Percentiles rank a stretch among this genome's conserved stretches.
Conservation (phyloP, 2,797 vertebrate genomes). For the Xiphophorus birchmanni region DNA sequence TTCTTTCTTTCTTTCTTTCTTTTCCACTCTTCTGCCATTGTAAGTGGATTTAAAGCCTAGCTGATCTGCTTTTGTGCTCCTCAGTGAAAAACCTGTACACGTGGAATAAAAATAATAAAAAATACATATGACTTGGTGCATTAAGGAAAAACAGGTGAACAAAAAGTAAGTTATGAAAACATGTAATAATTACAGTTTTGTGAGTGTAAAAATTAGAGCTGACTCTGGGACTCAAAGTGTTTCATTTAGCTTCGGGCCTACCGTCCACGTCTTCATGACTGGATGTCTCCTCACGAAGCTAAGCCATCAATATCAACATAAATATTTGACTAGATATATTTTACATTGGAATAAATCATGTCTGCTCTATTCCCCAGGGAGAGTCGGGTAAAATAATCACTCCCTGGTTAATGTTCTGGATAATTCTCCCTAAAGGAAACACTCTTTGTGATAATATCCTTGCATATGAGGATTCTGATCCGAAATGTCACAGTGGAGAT, state of each 20-base stretch:
- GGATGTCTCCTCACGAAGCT: slow-evolving; percentile 53
- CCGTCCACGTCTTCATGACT: slow-evolving; percentile 35
- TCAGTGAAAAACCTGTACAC: slow-evolving; percentile 65
- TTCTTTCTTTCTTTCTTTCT: slow-evolving; percentile 26
- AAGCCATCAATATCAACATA: slow-evolving; percentile 69
- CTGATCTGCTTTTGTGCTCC: slow-evolving; percentile 72
- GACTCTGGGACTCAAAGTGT: slow-evolving; percentile 26
- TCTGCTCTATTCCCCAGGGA: slow-evolving; percentile 68
- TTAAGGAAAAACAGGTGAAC: slow-evolving; percentile 58
- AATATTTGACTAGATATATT: slow-evolving; percentile 72
- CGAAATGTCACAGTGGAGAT: slow-evolving; percentile 75
- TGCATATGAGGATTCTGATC: slow-evolving; percentile 64
- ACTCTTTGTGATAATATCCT: slow-evolving; percentile 76
- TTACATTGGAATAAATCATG: slow-evolving; percentile 78
- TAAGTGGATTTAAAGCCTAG: slow-evolving; percentile 69
- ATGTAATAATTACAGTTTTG: slow-evolving; percentile 49
- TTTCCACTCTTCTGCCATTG: slow-evolving; percentile 29
- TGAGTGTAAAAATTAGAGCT: slow-evolving; percentile 38
- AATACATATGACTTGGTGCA: slow-evolving; percentile 46
- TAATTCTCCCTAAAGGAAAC: slow-evolving; percentile 78
- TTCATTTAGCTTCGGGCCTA: slow-evolving; percentile 19
- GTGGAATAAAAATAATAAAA: slow-evolving; percentile 54
- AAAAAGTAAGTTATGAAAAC: slow-evolving; percentile 53
- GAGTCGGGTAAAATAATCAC: slow-evolving; percentile 71
- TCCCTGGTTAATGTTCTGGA: slow-evolving; percentile 83